Percentiles rank a stretch among this genome's conserved stretches.
Evolutionary conservation across 2,888 invertebrate species (phyloP).

Genomic region (Polydrusus tereticollis): DNA sequence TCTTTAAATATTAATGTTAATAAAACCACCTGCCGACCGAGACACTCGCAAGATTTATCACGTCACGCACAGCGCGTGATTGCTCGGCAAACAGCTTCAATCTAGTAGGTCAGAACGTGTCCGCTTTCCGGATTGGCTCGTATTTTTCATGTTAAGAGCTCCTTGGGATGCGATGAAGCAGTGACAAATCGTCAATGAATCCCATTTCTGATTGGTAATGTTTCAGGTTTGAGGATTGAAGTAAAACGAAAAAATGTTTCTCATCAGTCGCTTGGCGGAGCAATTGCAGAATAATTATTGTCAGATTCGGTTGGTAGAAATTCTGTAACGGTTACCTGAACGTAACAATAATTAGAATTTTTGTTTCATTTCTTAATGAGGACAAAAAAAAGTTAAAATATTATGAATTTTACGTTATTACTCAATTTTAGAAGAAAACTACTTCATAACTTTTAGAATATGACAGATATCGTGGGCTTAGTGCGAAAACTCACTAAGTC

Average conservation of each 20-base stretch:
- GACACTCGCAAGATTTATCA: constrained; percentile 57
- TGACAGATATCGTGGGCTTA: too few species aligned
- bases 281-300: not conserved
- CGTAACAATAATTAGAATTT: too few species aligned
- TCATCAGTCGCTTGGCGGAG: not conserved
- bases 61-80: constrained; percentile 61
- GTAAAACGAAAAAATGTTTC: not conserved
- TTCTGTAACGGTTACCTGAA: too few species aligned
- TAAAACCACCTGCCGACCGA: constrained; percentile 48
- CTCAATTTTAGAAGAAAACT: too few species aligned
- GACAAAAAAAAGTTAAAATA: too few species aligned
- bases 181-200: constrained; percentile 44
- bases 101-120: constrained; percentile 60
- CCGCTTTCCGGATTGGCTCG: constrained; percentile 57
- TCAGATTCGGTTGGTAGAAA: too few species aligned
- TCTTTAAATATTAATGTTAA: constrained; percentile 7
- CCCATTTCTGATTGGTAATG: constrained; percentile 29
- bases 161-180: constrained; percentile 24
- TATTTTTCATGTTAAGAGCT: constrained; percentile 48
- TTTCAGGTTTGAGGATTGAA: constrained; percentile 19
- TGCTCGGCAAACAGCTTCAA: constrained; percentile 61
- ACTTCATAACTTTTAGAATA: too few species aligned
- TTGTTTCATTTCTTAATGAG: too few species aligned
- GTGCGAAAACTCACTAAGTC: too few species aligned
- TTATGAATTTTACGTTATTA: too few species aligned